Conservation (phyloP, 2,888 invertebrate genomes). For the Slavum lentiscoides region DNA sequence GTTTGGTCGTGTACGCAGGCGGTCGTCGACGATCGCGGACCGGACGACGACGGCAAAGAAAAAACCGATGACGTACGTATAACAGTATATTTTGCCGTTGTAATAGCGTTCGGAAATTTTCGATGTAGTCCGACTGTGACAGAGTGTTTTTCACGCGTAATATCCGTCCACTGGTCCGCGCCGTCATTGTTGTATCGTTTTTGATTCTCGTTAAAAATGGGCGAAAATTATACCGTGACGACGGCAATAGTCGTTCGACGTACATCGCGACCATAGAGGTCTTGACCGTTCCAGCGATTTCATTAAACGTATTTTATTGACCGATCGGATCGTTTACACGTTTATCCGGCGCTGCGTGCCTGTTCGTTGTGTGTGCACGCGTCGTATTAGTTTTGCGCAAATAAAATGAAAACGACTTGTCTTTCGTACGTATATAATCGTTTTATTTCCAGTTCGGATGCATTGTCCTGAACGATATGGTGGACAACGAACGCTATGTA, state of each 20-base stretch:
- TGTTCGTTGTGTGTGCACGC: not conserved
- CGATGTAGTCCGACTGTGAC: not conserved
- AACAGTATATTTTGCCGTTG: not conserved
- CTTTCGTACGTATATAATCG: not conserved
- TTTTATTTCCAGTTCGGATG: slow-evolving; percentile 32
- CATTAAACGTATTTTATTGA: not conserved
- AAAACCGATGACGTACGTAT: slow-evolving; percentile 9
- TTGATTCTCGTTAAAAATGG: too few relatives aligned
- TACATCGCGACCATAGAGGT: not conserved
- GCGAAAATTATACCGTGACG: too few relatives aligned
- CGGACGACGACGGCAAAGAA: not conserved
- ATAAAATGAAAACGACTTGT: not conserved
- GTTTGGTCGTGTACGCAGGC: slow-evolving; percentile 35
- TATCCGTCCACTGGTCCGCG: too few relatives aligned
- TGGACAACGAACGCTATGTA: not conserved
- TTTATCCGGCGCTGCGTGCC: not conserved
- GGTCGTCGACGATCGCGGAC: not conserved
- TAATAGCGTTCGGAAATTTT: not conserved
- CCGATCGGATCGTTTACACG: not conserved
- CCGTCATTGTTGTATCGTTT: too few relatives aligned
- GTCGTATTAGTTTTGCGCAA: not conserved
- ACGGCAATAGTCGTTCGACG: too few relatives aligned
- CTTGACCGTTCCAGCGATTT: not conserved
- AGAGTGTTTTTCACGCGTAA: too few relatives aligned
- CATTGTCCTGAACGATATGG: slow-evolving; percentile 14